phyloP scores from a whole-genome alignment of 1,140 invertebrate genomes.

The Pogonognathellus flavescens region DNA sequence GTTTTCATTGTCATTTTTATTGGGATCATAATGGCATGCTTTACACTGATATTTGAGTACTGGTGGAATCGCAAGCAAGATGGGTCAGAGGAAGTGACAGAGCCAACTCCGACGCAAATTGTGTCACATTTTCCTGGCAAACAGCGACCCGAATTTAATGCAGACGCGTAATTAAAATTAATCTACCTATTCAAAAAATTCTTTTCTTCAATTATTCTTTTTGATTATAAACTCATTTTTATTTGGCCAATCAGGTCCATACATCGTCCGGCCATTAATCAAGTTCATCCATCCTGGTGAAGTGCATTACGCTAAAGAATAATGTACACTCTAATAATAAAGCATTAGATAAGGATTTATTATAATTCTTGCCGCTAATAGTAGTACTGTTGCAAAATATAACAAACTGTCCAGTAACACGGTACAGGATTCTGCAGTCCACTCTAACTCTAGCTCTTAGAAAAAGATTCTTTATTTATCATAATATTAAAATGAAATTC shows the following conservation, averaged over 20 bases:
- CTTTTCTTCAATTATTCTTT: no score
- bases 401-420: no score
- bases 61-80: conserved; percentile 82
- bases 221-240: neutral
- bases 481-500: no score
- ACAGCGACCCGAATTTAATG: conserved; percentile 66
- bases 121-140: conserved; percentile 18
- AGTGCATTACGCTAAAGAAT: no score
- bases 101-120: conserved; percentile 59
- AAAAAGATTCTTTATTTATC: no score
- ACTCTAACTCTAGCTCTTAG: no score
- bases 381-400: no score
- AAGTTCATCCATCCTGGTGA: conserved; percentile 3
- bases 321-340: no score
- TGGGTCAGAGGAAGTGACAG: conserved; percentile 59
- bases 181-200: no score
- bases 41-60: conserved; percentile 92
- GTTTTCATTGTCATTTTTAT: conserved; percentile 97
- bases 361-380: no score
- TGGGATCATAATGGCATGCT: conserved; percentile 89
- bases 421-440: no score
- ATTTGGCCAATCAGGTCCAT: neutral
- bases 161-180: conserved; percentile 32
- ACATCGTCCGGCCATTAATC: neutral
- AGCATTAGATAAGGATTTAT: no score